Evolutionary conservation across 2,797 vertebrate genomes (phyloP), one percentile per base, ranked within the genome.

Genomic region (Eupleurogrammus muticus): DNA sequence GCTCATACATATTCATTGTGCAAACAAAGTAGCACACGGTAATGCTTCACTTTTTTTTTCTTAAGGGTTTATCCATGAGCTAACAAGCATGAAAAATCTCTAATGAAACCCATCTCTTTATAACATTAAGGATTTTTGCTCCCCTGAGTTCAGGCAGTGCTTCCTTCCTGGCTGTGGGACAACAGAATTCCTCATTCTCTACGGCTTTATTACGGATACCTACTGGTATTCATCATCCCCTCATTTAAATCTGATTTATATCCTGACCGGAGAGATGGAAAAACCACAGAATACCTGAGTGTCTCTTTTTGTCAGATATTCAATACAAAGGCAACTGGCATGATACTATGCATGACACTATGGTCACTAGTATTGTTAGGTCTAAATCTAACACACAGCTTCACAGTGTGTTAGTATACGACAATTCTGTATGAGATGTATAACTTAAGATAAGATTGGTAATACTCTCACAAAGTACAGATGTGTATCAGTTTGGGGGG

Each of bases 101-200:
- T 52, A 9, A 72, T 6, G 7, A 1, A 2, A 49, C 5, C 28
- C 28, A 28, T 28, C 28, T 28, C 28, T 28, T 28, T 28, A 28
- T 28, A 28, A 28, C 28, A 28, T 28, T 28, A 28, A 9, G 12
- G 2, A 66, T 5, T 17, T 55, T 53, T 52, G 9, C 49, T 63
- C 10, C 12, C 19, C 5, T 55, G 6, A 48, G 20, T 21, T 42
- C 14, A 61, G 42, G 14, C 46, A 47, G 36, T 53, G 28, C 48
- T 44, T 50, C 49, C 14, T 40, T 57, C 19, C 2, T 47, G 5
- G 51, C 2, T 38, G 24, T 35, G 32, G 47, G 32, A 38, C 28
- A n/a, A 55, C 47, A 16, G 12, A 47, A 59, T 55, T 75, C 21
- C 19, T 34, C 17, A 52, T 69, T 62, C 50, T 1, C 36, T 71